Evolutionary conservation across 23 tunicate genomes (phyloP), one percentile per base, ranked within the genome.

Genomic region (Ascidia mentula): DNA sequence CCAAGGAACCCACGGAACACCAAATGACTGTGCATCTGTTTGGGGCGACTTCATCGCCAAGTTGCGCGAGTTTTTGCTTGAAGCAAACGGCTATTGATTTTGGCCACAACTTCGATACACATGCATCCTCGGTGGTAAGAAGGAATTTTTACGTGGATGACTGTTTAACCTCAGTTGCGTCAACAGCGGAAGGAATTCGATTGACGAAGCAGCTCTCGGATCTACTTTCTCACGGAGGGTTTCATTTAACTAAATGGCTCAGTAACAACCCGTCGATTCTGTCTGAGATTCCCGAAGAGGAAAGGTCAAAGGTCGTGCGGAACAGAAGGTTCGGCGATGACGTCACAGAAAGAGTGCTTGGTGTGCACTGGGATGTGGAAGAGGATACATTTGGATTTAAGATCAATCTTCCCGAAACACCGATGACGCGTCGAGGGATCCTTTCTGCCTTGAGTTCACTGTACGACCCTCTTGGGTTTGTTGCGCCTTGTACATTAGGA

Each of bases 81-180:
- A 33, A 30, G 46, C 46, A 75, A 8, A 75, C 79, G 20, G 79
- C 79, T 8, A 2, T 37, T 1, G 53, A 75, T 28, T 75, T 75
- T 6, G 79, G 53, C 20, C 20, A 39, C 2, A 34, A 30, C 8
- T 39, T 38, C 53, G 8, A 39, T 38, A 4, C 46, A 9, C 46
- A 38, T 1, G 59, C 37, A 32, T 22, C 37, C 9, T 38, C 74
- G 30, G 46, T 79, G 1, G 74, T 79, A 60, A 60, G 31, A 31
- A 36, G 37, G n/a, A 79, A 79, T 60, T 79, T 79, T 65, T 79
- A 79, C 74, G 83, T 61, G 3, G 83, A 79, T 60, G 74, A 79
- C 53, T 38, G 36, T 26, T 34, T 79, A 31, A 79, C 37, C 18
- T 79, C 83, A 31, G 74, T 79, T 34, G 45, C 74, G 2, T 42